A percentile compares a stretch with the other conserved stretches of the same genome.
Evolutionary conservation across 2,888 invertebrate species (phyloP).

Genomic region (Ormyrus thymus): DNA sequence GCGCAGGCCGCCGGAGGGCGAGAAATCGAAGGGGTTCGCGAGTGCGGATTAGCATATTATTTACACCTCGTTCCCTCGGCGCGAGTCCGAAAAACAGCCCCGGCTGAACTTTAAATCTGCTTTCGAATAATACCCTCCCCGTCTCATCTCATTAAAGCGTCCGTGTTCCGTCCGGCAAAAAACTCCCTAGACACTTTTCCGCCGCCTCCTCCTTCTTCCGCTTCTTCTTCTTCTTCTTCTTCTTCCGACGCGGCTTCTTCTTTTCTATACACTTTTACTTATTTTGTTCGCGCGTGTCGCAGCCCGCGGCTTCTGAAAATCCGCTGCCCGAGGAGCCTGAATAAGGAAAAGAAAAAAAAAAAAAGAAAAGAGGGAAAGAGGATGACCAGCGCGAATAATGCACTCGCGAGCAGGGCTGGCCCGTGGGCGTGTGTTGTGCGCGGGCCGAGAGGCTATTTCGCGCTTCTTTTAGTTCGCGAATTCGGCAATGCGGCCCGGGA

Average conservation of each 20-base stretch:
- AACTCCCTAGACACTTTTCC: conserved; percentile 48
- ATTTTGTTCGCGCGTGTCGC: neutral
- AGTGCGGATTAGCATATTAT: conserved; percentile 73
- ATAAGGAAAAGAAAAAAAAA: too few relatives aligned
- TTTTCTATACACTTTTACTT: conserved; percentile 15
- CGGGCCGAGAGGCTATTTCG: too few relatives aligned
- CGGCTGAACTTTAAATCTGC: conserved; percentile 72
- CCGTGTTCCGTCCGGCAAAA: conserved; percentile 42
- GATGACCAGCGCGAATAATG: conserved; percentile 19
- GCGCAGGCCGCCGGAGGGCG: conserved; percentile 32
- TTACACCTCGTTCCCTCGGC: conserved; percentile 65
- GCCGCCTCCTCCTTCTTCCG: conserved; percentile 47
- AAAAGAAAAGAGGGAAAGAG: neutral
- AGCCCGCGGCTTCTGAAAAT: conserved; percentile 43
- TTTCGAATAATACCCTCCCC: conserved; percentile 68
- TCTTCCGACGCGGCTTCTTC: conserved; percentile 20
- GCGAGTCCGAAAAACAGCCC: conserved; percentile 64
- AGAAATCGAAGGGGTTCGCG: conserved; percentile 59
- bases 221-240: conserved; percentile 52
- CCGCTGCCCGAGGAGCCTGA: neutral
- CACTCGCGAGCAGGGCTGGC: neutral
- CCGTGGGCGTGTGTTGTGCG: too few relatives aligned
- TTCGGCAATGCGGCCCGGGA: too few relatives aligned
- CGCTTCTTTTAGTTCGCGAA: too few relatives aligned
- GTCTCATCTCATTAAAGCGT: conserved; percentile 66